Percentiles rank a stretch among this genome's conserved stretches.
Evolutionary conservation across 1,140 invertebrate genomes (phyloP).

Genomic region (Drosophila trapezifrons): DNA sequence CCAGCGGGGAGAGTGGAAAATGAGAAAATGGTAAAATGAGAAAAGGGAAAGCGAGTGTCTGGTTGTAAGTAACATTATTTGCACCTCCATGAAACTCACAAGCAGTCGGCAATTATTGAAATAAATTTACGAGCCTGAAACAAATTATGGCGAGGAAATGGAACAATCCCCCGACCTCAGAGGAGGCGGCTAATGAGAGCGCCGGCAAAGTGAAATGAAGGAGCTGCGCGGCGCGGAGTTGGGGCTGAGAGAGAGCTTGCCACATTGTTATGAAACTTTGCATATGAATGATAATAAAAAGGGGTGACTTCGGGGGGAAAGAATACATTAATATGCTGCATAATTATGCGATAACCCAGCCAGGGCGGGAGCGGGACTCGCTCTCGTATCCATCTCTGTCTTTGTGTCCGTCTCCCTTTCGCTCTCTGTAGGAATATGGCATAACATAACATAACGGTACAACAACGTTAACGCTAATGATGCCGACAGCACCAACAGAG

Average conservation of each 20-base stretch:
- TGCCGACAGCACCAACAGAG: constrained; percentile 56
- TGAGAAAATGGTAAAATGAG: constrained; percentile 5
- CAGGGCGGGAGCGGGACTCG: neutral
- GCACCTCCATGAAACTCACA: constrained; percentile 55
- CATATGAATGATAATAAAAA: constrained; percentile 65
- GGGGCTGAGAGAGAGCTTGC: constrained; percentile 23
- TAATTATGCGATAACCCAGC: constrained; percentile 77
- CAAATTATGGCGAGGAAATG: constrained; percentile 59
- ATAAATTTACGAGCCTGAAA: constrained; percentile 61
- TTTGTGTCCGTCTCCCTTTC: constrained; percentile 8
- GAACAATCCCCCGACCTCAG: constrained; percentile 30
- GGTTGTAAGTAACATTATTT: constrained; percentile 54
- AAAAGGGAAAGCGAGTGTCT: constrained; percentile 46
- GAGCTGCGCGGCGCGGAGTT: constrained; percentile 13
- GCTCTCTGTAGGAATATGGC: constrained; percentile 35
- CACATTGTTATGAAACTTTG: constrained; percentile 67
- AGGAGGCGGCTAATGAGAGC: constrained; percentile 55
- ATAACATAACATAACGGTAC: constrained; percentile 77
- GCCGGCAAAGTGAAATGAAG: constrained; percentile 34
- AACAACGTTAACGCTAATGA: constrained; percentile 80
- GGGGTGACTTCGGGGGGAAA: constrained; percentile 26
- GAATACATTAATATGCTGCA: constrained; percentile 79
- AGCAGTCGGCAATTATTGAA: constrained; percentile 63
- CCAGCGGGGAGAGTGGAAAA: constrained; percentile 11
- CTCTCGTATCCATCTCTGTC: neutral